Evolutionary conservation across 2,888 invertebrate species (phyloP), one percentile per base, ranked within the genome.

Genomic region (Allygus modestus): DNA sequence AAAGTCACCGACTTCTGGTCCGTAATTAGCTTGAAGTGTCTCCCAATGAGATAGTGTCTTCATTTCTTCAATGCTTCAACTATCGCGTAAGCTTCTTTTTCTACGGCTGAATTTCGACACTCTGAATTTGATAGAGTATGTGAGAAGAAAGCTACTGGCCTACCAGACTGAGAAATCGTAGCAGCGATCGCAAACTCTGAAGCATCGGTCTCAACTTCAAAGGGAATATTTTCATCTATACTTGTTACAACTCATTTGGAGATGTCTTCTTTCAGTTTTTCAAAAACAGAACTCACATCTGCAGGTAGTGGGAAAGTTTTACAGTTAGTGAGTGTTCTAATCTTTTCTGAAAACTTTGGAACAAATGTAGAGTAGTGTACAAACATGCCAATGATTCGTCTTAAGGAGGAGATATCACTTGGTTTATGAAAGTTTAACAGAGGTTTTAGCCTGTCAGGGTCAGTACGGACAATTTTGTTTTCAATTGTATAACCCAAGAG

Each of bases 21-120:
- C 23, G 65, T 26, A 26, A 65, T 11, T 4, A 65, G 65, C 15
- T 26, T 20, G 28, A 65, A 65, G 15, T 20, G 28, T 28, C 28
- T 20, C 15, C 65, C 65, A 26, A 28, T 28, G 7, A 65, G 65
- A 28, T 26, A 65, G 20, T 28, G 65, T 15, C 28, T 65, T 28
- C 23, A 65, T 28, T 65, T 65, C 23, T 82, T 51, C 11, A 87
- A 65, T 11, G 86, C 20, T 85, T 87, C 86, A 17, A 85, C 85
- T 31, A 86, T 87, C 15, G 86, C 87, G 37, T 85, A 79, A 5
- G 86, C 87, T 84, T 87, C 86, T 69, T 87, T 86, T 81, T 86
- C 86, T n/a, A 86, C 84, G 7, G 85, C 26, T 12, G 87, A 86
- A 43, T 86, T 86, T 5, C 61, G 33, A 28, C 46, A 51, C 85